A percentile compares a stretch with the other conserved stretches of the same genome.
Evolutionary conservation across 1,140 invertebrate genomes (phyloP).

Genomic region (Ceratoteleas bidentatus): DNA sequence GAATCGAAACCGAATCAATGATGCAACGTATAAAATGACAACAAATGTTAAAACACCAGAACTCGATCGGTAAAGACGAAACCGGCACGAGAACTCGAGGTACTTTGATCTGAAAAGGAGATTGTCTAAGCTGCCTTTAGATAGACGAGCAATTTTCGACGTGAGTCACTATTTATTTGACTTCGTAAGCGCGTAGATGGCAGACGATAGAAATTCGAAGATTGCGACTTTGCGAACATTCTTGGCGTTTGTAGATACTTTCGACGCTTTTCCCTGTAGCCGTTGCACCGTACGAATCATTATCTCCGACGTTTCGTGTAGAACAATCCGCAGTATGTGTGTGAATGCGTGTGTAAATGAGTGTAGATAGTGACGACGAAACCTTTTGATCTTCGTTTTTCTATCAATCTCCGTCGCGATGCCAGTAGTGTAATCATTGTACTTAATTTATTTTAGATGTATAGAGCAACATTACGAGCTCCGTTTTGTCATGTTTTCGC

Average conservation of each 20-base stretch:
- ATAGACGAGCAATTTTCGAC: conserved; percentile 70
- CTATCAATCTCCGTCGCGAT: conserved; percentile 59
- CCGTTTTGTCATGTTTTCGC: conserved; percentile 37
- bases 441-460: conserved; percentile 71
- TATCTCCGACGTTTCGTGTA: conserved; percentile 59
- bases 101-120: conserved; percentile 61
- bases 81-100: not conserved
- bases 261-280: conserved; percentile 43
- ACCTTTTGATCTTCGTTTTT: conserved; percentile 66
- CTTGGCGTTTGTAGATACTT: conserved; percentile 65
- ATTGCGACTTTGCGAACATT: conserved; percentile 33
- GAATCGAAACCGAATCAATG: too few species aligned
- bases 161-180: conserved; percentile 69
- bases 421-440: conserved; percentile 66
- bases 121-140: conserved; percentile 66
- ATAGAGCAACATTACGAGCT: conserved; percentile 57
- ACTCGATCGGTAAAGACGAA: conserved; percentile 16
- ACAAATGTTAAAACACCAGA: not conserved
- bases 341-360: too few species aligned
- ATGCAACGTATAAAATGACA: too few species aligned
- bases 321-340: conserved; percentile 42
- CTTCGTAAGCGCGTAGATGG: conserved; percentile 44
- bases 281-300: conserved; percentile 51
- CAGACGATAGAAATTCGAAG: conserved; percentile 65
- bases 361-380: conserved; percentile 65